Conservation (phyloP, 1,140 invertebrate species). For the Drosophila azteca region DNA sequence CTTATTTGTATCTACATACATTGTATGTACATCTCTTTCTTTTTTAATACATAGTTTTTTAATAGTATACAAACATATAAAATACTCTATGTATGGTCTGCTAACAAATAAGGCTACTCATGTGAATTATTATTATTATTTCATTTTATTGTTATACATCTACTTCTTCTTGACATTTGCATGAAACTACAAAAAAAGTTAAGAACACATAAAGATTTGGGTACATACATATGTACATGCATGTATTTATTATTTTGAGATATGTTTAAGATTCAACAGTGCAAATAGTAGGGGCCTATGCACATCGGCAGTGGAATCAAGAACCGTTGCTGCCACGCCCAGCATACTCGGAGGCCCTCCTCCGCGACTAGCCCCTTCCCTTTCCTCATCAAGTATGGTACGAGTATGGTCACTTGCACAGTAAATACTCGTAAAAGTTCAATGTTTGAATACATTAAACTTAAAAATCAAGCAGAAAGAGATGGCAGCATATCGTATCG, state of each 20-base stretch:
- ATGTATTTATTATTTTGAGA: background rate
- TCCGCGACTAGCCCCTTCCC: background rate
- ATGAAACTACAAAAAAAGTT: slow-evolving; percentile 51
- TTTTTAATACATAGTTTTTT: too few species aligned
- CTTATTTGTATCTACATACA: too few species aligned
- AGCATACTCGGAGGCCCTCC: slow-evolving; percentile 5
- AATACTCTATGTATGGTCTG: too few species aligned
- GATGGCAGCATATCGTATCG: slow-evolving; percentile 4
- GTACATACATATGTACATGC: too few species aligned
- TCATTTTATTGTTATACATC: slow-evolving; percentile 36
- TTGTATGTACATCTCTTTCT: too few species aligned
- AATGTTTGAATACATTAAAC: slow-evolving; percentile 80
- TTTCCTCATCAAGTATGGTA: slow-evolving; percentile 16
- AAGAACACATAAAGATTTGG: slow-evolving; percentile 1
- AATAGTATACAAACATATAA: too few species aligned
- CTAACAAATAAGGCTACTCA: slow-evolving; percentile 1
- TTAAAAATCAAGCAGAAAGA: slow-evolving; percentile 22
- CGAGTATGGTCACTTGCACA: slow-evolving; percentile 51
- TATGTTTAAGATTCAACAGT: slow-evolving; percentile 24
- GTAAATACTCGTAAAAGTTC: slow-evolving; percentile 67
- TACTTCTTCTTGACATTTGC: slow-evolving; percentile 70
- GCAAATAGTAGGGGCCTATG: slow-evolving; percentile 6
- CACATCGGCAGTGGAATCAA: slow-evolving; percentile 30
- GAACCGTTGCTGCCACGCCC: slow-evolving; percentile 62
- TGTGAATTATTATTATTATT: slow-evolving; percentile 40